Conservation (phyloP, 2,888 invertebrate species). For the Melipona beecheii region DNA sequence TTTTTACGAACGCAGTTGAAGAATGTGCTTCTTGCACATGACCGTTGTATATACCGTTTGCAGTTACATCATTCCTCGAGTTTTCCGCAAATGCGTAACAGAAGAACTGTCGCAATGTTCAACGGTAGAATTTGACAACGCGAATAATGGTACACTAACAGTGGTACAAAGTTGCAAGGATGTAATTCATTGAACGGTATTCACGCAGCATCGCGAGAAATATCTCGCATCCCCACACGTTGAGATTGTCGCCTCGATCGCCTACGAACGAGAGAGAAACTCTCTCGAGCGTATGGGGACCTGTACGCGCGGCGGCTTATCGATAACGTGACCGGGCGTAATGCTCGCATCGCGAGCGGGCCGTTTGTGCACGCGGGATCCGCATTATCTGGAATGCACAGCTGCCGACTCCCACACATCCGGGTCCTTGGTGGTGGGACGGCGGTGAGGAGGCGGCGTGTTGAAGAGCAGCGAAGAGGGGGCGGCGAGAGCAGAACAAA, state of each 20-base stretch:
- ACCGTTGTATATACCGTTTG: no score
- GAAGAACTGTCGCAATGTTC: no score
- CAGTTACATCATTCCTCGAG: no score
- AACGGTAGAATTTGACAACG: no score
- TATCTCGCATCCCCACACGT: neutral
- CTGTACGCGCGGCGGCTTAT: constrained; percentile 54
- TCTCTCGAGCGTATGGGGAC: constrained; percentile 26
- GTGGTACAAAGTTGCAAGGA: neutral
- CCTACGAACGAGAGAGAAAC: neutral
- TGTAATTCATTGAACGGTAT: no score
- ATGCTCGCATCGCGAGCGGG: constrained; percentile 66
- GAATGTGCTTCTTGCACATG: no score
- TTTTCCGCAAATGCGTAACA: no score
- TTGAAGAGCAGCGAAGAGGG: neutral
- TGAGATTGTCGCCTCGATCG: neutral
- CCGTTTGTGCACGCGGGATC: constrained; percentile 63
- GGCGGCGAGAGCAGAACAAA: constrained; percentile 42
- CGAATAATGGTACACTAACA: no score
- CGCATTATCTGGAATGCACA: constrained; percentile 77
- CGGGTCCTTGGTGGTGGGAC: constrained; percentile 65
- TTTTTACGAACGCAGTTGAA: no score
- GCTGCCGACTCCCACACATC: constrained; percentile 80
- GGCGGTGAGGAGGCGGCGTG: neutral
- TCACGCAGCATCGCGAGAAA: neutral
- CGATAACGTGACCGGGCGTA: constrained; percentile 74